A percentile compares a stretch with the other conserved stretches of the same genome.
Conservation (phyloP, 92 coral and sea anemone species). For the Porites evermanni region DNA sequence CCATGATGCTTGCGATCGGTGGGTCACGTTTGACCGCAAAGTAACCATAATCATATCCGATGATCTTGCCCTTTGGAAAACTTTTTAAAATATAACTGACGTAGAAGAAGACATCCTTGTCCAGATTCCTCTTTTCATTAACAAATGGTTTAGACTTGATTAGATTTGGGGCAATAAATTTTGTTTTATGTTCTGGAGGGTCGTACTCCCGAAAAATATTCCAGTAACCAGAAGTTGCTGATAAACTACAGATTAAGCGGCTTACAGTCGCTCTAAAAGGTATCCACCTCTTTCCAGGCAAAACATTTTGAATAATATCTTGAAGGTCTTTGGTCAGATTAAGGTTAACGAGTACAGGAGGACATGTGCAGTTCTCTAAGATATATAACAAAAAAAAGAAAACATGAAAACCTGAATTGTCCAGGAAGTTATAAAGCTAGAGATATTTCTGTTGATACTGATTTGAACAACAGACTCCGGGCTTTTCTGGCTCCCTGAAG, state of each 20-base stretch:
- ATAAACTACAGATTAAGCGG: background rate
- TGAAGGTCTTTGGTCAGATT: conserved; percentile 37
- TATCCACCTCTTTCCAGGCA: background rate
- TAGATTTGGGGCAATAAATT: no score
- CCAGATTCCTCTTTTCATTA: no score
- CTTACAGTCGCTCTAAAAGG: background rate
- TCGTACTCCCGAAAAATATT: background rate
- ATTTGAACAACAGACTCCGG: no score
- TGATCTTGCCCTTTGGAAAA: background rate
- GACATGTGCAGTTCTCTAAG: conserved; percentile 22
- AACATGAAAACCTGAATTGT: background rate
- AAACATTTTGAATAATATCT: background rate
- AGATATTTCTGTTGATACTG: no score
- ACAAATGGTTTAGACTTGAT: no score
- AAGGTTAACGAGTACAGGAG: conserved; percentile 30
- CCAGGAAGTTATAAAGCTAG: background rate
- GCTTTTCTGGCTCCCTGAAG: no score
- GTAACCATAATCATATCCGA: conserved; percentile 49
- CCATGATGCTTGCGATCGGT: conserved; percentile 28
- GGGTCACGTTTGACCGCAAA: background rate
- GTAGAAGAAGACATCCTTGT: conserved; percentile 1
- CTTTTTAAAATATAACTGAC: conserved; percentile 15
- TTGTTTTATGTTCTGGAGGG: no score
- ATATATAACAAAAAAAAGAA: background rate
- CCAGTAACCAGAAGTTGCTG: background rate